Conservation (phyloP, 1,140 invertebrate species). For the Pygmarrhopalites habei region DNA sequence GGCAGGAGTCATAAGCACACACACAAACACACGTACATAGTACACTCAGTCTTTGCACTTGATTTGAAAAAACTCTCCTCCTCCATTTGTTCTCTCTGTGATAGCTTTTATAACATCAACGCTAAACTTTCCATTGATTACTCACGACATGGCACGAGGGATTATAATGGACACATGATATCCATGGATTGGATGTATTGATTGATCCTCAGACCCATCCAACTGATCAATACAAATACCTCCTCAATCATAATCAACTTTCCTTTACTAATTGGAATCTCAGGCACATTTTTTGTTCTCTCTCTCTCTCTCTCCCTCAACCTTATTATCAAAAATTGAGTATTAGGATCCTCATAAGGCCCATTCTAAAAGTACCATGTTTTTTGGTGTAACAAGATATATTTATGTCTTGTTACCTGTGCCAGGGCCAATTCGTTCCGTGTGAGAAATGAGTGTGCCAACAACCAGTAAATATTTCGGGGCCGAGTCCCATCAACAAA, state of each 20-base stretch:
- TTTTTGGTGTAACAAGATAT: no score
- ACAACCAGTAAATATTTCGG: no score
- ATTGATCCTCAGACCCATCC: not conserved
- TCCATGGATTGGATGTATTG: not conserved
- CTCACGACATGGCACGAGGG: not conserved
- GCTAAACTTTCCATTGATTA: conserved; percentile 7
- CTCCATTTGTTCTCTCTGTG: not conserved
- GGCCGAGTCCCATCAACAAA: no score
- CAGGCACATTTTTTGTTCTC: conserved; percentile 3
- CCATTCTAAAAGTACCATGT: no score
- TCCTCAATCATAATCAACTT: conserved; percentile 6
- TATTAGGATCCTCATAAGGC: no score
- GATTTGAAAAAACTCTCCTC: no score
- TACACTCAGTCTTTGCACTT: no score
- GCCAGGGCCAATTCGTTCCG: no score
- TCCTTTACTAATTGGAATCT: conserved; percentile 10
- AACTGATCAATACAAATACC: not conserved
- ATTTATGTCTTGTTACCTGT: no score
- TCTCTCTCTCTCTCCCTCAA: no score
- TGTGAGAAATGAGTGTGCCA: no score
- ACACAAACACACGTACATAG: no score
- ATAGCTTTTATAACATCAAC: conserved; percentile 6
- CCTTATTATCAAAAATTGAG: conserved; percentile 7
- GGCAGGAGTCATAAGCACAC: conserved; percentile 5
- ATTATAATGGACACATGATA: not conserved